These are phyloP conservation scores for Lagopus muta DNA, from an alignment of 2,113 vertebrate species.

Conservation along the genomic window DNA sequence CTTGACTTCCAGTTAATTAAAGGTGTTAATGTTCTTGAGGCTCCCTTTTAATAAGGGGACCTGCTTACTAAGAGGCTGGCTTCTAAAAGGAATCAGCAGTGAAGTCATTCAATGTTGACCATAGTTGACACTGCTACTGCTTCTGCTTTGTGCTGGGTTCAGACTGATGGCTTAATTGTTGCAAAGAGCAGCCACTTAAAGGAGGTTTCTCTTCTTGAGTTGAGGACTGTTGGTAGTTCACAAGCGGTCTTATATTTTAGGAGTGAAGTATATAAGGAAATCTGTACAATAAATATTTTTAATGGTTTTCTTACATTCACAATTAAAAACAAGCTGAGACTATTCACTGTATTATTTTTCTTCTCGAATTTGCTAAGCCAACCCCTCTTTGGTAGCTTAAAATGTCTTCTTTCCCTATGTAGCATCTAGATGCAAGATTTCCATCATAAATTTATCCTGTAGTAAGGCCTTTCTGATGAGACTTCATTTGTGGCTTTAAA, in stretches of 20 bases:
- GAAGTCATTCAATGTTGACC: neutral
- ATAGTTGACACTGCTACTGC: neutral
- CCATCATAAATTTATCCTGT: neutral
- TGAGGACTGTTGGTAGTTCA: neutral
- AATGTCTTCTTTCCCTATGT: neutral
- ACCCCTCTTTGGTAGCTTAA: neutral
- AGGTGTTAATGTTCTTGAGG: neutral
- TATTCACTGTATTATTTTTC: neutral
- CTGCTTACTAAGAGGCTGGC: neutral
- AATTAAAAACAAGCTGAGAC: neutral
- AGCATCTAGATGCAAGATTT: neutral
- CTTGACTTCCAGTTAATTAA: neutral
- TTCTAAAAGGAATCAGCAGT: neutral
- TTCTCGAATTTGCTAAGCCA: neutral
- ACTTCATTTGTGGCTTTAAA: neutral
- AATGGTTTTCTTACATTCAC: neutral
- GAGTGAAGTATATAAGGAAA: neutral
- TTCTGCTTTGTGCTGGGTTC: neutral
- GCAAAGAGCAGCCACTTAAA: neutral
- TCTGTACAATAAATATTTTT: neutral
- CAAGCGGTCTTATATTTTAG: neutral
- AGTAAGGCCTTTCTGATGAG: neutral
- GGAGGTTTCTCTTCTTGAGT: neutral
- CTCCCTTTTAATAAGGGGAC: neutral
- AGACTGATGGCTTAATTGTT: neutral